These are phyloP conservation scores for Ahaetulla prasina DNA, from an alignment of 2,113 vertebrate species.

Conservation along the genomic window DNA sequence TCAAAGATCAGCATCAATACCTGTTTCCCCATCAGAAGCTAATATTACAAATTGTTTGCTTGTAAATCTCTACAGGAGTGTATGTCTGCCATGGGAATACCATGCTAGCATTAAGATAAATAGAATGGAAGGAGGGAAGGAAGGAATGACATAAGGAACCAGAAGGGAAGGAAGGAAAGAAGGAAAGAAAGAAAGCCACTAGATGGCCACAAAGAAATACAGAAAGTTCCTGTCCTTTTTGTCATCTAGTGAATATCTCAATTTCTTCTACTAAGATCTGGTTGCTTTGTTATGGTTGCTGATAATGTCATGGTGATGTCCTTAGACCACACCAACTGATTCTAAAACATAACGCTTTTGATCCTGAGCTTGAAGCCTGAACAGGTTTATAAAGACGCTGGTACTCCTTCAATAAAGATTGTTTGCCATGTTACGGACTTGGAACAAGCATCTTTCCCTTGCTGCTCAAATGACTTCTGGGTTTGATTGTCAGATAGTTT, in stretches of 20 bases:
- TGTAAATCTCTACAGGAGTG: background rate
- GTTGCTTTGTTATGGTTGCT: background rate
- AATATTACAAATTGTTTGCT: background rate
- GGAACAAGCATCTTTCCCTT: too few species aligned
- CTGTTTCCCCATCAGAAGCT: background rate
- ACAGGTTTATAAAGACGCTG: background rate
- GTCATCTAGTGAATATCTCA: background rate
- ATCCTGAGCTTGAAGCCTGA: background rate
- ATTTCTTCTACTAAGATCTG: background rate
- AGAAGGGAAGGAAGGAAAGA: too few species aligned
- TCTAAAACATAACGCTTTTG: background rate
- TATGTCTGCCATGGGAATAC: background rate
- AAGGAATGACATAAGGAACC: too few species aligned
- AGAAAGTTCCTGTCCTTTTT: background rate
- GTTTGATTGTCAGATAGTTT: background rate
- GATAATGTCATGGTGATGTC: background rate
- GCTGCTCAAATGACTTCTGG: background rate
- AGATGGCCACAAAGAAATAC: background rate
- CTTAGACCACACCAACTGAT: background rate
- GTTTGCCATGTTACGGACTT: background rate
- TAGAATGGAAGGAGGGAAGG: background rate
- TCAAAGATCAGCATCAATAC: background rate
- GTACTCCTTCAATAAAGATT: background rate
- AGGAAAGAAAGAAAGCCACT: background rate
- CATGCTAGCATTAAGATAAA: background rate